Percentiles rank a stretch among this genome's conserved stretches.
Evolutionary conservation across 2,113 vertebrate species (phyloP).

Genomic region (Gnathonemus echidnorhynchus): DNA sequence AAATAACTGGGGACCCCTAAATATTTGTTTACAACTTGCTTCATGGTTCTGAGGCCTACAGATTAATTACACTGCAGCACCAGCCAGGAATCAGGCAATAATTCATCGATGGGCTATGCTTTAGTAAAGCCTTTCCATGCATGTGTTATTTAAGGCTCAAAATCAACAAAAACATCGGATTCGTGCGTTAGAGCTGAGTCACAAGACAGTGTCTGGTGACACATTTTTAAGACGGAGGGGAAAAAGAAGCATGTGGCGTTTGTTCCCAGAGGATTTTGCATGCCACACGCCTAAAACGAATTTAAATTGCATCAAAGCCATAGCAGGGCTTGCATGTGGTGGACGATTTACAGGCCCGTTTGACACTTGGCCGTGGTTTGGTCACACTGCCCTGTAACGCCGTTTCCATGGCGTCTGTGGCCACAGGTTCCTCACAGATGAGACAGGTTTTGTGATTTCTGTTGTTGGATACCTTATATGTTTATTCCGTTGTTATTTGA

Average conservation of each 20-base stretch:
- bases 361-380: neutral
- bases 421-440: neutral
- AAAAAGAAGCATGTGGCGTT: neutral
- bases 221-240: neutral
- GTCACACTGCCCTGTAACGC: neutral
- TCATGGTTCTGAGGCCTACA: neutral
- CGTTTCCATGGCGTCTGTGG: neutral
- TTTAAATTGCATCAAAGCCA: neutral
- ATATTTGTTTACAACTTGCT: neutral
- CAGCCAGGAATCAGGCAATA: neutral
- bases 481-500: neutral
- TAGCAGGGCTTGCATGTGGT: neutral
- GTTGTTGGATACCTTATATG: neutral
- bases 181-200: neutral
- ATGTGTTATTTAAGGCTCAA: neutral
- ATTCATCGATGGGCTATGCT: neutral
- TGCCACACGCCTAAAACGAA: neutral
- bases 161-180: neutral
- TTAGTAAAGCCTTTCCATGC: neutral
- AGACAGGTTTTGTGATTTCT: neutral
- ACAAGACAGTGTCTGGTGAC: neutral
- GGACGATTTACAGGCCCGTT: neutral
- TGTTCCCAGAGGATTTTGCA: neutral
- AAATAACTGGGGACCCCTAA: neutral
- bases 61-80: neutral